phyloP scores from a whole-genome alignment of 2,113 vertebrate species.

The Thymallus thymallus region DNA sequence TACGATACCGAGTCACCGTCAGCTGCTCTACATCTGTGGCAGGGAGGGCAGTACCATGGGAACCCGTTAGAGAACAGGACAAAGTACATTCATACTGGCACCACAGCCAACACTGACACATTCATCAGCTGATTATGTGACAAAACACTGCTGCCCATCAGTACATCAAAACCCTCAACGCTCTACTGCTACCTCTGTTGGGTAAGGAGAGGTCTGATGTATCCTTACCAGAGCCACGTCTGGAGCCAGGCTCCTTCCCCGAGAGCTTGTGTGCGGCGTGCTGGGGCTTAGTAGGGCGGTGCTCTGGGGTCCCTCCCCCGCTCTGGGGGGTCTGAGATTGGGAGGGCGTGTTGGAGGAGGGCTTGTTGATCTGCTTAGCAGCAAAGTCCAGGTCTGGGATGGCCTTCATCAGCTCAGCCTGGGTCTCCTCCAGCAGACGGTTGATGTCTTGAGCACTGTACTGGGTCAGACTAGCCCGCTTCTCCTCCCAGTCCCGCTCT shows the following conservation, averaged over 20 bases:
- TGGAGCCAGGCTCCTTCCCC: constrained; percentile 82
- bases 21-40: constrained; percentile 79
- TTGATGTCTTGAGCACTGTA: constrained; percentile 98
- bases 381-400: constrained; percentile 97
- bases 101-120: neutral
- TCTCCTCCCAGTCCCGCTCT: constrained; percentile 97
- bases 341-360: constrained; percentile 54
- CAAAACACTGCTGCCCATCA: neutral
- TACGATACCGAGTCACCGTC: constrained; percentile 90
- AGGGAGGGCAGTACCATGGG: neutral
- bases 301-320: constrained; percentile 76
- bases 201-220: neutral
- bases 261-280: constrained; percentile 78
- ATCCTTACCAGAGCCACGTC: constrained; percentile 85
- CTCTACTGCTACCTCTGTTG: neutral
- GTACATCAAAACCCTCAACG: neutral
- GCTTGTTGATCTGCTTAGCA: constrained; percentile 85
- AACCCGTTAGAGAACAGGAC: neutral
- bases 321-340: constrained; percentile 50
- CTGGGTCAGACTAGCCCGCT: constrained; percentile 90
- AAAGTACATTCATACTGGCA: neutral
- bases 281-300: constrained; percentile 83
- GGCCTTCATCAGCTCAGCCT: constrained; percentile 97
- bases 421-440: constrained; percentile 94
- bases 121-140: neutral